Percentiles rank a stretch among this genome's conserved stretches.
Conservation (phyloP, 2,113 vertebrate species). For the Gallinago paraguaiae region DNA sequence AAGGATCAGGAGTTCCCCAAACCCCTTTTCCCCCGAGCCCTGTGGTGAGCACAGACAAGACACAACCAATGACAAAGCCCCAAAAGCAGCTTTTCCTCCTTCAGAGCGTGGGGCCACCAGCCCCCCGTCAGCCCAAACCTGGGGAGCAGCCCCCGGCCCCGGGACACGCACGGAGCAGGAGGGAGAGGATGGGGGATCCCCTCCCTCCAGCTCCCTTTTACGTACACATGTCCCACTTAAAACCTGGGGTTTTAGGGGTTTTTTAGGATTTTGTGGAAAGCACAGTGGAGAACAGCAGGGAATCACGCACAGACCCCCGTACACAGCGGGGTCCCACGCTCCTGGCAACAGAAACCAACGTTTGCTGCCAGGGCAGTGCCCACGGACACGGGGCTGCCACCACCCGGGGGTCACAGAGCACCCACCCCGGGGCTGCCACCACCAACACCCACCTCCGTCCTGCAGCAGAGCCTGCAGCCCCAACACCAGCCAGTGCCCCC, state of each 20-base stretch:
- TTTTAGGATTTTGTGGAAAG: background rate
- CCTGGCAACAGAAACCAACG: fast-evolving
- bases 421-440: fast-evolving
- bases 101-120: fast-evolving
- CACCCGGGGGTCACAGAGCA: background rate
- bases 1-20: background rate
- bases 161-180: background rate
- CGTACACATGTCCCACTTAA: fast-evolving
- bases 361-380: background rate
- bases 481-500: fast-evolving
- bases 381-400: fast-evolving
- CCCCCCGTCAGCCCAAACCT: background rate
- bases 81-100: background rate
- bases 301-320: fast-evolving
- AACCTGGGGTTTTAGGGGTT: background rate
- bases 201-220: background rate
- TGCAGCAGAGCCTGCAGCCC: background rate
- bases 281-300: background rate
- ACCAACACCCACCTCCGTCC: background rate
- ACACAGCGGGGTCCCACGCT: fast-evolving
- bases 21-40: background rate
- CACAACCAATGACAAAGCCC: fast-evolving
- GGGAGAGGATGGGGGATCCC: no score
- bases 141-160: background rate
- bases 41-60: background rate